phyloP scores from a whole-genome alignment of 2,797 vertebrate genomes.

The Chelonia mydas region DNA sequence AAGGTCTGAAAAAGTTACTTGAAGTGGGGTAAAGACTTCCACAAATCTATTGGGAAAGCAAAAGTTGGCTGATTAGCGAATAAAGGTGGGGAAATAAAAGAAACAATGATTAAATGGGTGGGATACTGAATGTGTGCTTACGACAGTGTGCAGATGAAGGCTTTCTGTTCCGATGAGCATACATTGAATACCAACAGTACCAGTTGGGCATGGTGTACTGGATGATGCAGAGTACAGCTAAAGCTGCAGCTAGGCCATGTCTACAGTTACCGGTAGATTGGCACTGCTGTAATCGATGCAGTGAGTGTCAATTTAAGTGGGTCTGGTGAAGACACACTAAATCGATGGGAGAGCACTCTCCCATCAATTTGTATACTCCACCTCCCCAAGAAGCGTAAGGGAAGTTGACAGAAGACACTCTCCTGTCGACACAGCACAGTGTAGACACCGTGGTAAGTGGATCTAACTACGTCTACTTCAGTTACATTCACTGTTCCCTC shows the following conservation, averaged over 20 bases:
- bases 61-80: background rate
- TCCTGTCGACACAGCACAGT: too few relatives aligned
- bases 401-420: too few relatives aligned
- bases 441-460: too few relatives aligned
- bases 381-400: too few relatives aligned
- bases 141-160: background rate
- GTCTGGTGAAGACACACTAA: too few relatives aligned
- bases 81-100: background rate
- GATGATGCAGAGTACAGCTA: background rate
- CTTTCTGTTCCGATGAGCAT: background rate
- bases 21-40: background rate
- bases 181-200: background rate
- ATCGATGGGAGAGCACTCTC: too few relatives aligned
- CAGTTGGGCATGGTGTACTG: background rate
- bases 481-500: too few relatives aligned
- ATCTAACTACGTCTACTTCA: too few relatives aligned
- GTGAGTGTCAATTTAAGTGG: too few relatives aligned
- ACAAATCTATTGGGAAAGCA: background rate
- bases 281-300: too few relatives aligned
- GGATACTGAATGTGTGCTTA: background rate
- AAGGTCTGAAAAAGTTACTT: background rate
- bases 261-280: too few relatives aligned
- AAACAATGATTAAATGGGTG: rapidly evolving
- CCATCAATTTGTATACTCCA: too few relatives aligned
- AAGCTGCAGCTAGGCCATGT: background rate